phyloP scores from a whole-genome alignment of 2,888 invertebrate species.

The Caradrina kadenii region DNA sequence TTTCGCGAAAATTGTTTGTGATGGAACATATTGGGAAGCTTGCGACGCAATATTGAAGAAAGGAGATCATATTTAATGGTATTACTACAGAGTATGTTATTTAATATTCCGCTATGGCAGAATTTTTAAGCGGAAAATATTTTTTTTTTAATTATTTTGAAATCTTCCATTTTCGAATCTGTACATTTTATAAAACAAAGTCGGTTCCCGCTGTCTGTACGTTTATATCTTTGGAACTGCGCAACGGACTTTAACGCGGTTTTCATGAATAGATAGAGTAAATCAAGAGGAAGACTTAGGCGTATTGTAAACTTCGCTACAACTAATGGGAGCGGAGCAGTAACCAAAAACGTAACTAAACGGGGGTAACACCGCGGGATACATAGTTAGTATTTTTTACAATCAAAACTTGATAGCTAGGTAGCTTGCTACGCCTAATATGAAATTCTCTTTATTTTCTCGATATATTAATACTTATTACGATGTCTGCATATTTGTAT shows the following conservation, averaged over 20 bases:
- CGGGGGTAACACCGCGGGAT: no score
- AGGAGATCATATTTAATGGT: neutral
- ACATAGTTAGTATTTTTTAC: no score
- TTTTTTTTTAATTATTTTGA: no score
- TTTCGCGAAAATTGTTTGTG: slow-evolving; percentile 12
- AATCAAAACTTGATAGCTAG: slow-evolving; percentile 8
- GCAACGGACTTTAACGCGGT: no score
- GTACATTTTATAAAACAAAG: no score
- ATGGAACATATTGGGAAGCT: slow-evolving; percentile 17
- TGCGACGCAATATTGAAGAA: slow-evolving; percentile 18
- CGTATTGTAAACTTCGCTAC: no score
- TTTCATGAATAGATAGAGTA: no score
- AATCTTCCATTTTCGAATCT: neutral
- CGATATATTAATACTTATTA: slow-evolving; percentile 37
- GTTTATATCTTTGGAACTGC: no score
- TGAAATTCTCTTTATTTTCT: slow-evolving; percentile 25
- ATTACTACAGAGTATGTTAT: neutral
- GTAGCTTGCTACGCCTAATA: neutral
- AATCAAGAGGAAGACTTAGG: no score
- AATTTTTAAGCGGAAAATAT: neutral
- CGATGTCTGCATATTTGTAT: slow-evolving; percentile 21
- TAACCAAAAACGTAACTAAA: no score
- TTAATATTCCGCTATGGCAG: neutral
- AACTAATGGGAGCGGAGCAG: no score
- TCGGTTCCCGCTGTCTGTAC: no score